Conservation (phyloP, 1,140 invertebrate genomes). For the Lordiphosa collinella region DNA sequence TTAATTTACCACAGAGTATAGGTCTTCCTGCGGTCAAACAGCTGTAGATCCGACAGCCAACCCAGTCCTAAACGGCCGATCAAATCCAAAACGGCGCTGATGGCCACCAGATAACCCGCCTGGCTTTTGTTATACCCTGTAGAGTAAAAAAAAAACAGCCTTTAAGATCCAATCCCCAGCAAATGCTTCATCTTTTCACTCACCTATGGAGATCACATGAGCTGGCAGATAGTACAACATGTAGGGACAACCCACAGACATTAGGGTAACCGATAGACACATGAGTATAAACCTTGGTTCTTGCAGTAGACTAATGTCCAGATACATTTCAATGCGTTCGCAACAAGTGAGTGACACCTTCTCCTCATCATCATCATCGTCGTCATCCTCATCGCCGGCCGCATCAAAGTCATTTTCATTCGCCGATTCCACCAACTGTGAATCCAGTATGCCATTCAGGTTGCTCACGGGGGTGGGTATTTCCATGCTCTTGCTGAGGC, state of each 20-base stretch:
- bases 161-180: background rate
- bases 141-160: background rate
- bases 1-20: constrained; percentile 86
- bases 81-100: constrained; percentile 86
- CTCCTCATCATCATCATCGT: constrained; percentile 55
- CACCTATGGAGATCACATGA: constrained; percentile 83
- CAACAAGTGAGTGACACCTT: constrained; percentile 53
- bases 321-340: constrained; percentile 81
- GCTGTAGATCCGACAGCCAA: constrained; percentile 85
- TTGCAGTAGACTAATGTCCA: constrained; percentile 85
- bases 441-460: constrained; percentile 52
- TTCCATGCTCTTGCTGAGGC: constrained; percentile 79
- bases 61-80: constrained; percentile 85
- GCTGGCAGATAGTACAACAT: constrained; percentile 88
- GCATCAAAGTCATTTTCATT: constrained; percentile 34
- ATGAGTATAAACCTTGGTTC: constrained; percentile 86
- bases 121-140: constrained; percentile 84
- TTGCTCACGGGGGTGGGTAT: constrained; percentile 79
- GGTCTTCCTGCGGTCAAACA: constrained; percentile 86
- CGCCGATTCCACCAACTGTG: constrained; percentile 50
- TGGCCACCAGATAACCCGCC: constrained; percentile 86
- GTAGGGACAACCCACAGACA: constrained; percentile 88
- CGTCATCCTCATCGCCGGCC: constrained; percentile 22
- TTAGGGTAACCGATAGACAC: constrained; percentile 86
- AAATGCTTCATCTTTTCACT: background rate